These are phyloP conservation scores for Podotricha telesiphe DNA, from an alignment of 2,888 invertebrate genomes.

Conservation along the genomic window DNA sequence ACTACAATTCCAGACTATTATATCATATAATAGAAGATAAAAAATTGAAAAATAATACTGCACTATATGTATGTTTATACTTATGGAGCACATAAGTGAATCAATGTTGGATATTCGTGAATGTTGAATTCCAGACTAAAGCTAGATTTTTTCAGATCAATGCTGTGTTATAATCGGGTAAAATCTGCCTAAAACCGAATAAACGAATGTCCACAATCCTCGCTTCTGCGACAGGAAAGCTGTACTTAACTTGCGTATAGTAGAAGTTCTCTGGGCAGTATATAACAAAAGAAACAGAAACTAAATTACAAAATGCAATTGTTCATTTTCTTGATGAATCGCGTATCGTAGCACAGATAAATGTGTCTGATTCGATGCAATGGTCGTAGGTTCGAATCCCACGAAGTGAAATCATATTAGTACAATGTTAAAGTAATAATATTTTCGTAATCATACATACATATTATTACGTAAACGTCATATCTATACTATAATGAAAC, in stretches of 20 bases:
- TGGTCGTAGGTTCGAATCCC: neutral
- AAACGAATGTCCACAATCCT: constrained; percentile 57
- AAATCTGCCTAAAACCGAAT: constrained; percentile 66
- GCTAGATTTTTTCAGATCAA: constrained; percentile 7
- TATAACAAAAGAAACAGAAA: neutral
- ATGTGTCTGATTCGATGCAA: neutral
- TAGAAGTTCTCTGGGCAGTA: constrained; percentile 38
- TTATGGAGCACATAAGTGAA: no score
- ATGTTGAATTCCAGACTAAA: neutral
- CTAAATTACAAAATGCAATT: constrained; percentile 2
- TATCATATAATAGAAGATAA: no score
- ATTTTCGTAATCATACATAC: no score
- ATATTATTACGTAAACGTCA: neutral
- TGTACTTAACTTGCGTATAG: constrained; percentile 67
- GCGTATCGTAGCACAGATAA: neutral
- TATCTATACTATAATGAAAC: no score
- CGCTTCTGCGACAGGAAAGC: constrained; percentile 73
- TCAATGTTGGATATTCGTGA: no score
- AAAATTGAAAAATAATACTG: neutral
- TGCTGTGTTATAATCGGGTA: neutral
- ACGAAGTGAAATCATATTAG: neutral
- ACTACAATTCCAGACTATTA: no score
- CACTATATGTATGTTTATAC: no score
- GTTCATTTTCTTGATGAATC: neutral
- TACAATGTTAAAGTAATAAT: neutral